A percentile compares a stretch with the other conserved stretches of the same genome.
Conservation (phyloP, 2,797 vertebrate species). For the Lepidocolaptes lacrymiger region DNA sequence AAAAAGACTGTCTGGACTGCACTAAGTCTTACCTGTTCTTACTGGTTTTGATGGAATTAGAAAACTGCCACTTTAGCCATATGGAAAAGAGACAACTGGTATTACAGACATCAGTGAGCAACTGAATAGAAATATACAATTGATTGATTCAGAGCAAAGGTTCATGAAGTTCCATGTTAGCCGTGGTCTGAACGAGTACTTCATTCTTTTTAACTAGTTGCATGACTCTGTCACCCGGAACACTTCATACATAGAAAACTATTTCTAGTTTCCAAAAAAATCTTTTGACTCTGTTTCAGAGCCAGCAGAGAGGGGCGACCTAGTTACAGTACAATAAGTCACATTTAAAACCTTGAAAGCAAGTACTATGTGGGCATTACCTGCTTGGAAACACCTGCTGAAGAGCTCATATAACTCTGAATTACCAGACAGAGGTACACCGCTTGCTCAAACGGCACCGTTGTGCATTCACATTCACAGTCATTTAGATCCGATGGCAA, state of each 20-base stretch:
- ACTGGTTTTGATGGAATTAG: not conserved
- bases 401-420: not conserved
- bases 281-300: not conserved
- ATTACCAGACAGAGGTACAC: not conserved
- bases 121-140: not conserved
- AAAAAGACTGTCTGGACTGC: not conserved
- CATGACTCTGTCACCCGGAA: not conserved
- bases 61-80: not conserved
- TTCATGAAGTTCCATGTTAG: not conserved
- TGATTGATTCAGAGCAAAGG: not conserved
- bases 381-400: not conserved
- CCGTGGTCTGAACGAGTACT: not conserved
- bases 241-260: not conserved
- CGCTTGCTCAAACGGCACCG: not conserved
- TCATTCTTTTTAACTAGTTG: not conserved
- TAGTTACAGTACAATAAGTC: not conserved
- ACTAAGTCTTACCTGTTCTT: not conserved
- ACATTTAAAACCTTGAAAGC: not conserved
- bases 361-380: not conserved
- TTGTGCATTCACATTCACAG: not conserved
- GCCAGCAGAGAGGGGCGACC: fast-evolving
- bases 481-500: not conserved
- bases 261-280: not conserved
- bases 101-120: not conserved
- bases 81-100: not conserved